Conservation (phyloP, 2,797 vertebrate species). For the Coccyzus lansbergi region DNA sequence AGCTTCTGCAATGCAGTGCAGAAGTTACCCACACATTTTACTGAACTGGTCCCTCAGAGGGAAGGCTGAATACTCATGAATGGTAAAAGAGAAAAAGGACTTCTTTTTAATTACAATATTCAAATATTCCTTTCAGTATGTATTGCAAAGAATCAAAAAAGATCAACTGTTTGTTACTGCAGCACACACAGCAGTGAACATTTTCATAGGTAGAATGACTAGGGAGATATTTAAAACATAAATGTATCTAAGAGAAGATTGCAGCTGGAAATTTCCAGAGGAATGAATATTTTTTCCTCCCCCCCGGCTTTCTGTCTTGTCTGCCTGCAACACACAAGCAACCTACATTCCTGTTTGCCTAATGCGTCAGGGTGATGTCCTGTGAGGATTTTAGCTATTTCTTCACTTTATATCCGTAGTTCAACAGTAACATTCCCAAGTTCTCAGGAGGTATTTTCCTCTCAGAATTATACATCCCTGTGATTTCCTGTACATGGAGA, state of each 20-base stretch:
- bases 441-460: conserved; percentile 44
- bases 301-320: not conserved
- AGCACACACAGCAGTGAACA: not conserved
- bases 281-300: not conserved
- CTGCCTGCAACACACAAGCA: conserved; percentile 15
- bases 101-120: conserved; percentile 29
- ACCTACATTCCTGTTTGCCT: conserved; percentile 11
- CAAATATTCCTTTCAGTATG: conserved; percentile 1
- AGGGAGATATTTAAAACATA: not conserved
- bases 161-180: not conserved
- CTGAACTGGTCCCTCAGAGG: not conserved
- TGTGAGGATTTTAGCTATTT: conserved; percentile 40
- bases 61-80: conserved; percentile 8
- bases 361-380: conserved; percentile 11
- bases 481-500: not conserved
- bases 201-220: not conserved
- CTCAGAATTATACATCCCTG: conserved; percentile 1
- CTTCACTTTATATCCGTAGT: conserved; percentile 22
- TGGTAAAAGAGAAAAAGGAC: not conserved
- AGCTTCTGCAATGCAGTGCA: not conserved
- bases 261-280: conserved; percentile 53
- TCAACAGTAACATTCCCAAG: conserved; percentile 2
- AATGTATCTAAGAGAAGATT: not conserved
- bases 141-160: not conserved
- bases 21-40: not conserved